Percentiles rank a stretch among this genome's conserved stretches.
Conservation (phyloP, 2,888 invertebrate species). For the Eristalis intricaria region DNA sequence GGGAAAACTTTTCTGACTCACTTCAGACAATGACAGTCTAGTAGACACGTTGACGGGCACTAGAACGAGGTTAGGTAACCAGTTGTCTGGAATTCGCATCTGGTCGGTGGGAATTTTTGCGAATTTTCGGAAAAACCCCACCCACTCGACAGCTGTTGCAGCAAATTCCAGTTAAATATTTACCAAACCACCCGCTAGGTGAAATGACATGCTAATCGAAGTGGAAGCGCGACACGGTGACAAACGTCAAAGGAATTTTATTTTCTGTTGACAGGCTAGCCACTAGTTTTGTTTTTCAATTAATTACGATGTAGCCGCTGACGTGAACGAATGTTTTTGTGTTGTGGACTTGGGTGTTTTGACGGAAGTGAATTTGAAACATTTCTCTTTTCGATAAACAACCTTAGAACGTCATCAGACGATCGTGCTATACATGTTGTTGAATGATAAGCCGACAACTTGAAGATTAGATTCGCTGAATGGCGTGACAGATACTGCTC, state of each 20-base stretch:
- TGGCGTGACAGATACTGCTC: not conserved
- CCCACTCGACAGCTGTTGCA: slow-evolving; percentile 37
- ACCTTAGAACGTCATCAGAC: not conserved
- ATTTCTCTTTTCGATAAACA: not conserved
- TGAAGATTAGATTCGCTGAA: not conserved
- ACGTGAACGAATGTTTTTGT: not conserved
- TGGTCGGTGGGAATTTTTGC: slow-evolving; percentile 14
- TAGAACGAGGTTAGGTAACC: not conserved
- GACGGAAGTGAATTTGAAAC: not conserved
- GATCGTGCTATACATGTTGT: not conserved
- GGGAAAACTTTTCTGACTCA: not conserved
- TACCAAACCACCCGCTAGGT: not conserved
- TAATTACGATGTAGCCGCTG: not conserved
- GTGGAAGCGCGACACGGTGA: not conserved
- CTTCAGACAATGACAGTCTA: not conserved
- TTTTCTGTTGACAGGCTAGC: not conserved
- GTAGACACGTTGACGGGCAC: not conserved
- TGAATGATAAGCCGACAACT: not conserved
- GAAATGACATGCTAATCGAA: not conserved
- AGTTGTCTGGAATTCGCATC: slow-evolving; percentile 25
- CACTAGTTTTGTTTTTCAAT: not conserved
- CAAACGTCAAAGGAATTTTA: not conserved
- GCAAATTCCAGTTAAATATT: slow-evolving; percentile 18
- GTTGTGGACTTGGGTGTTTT: not conserved
- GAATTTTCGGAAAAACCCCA: slow-evolving; percentile 41